These are phyloP conservation scores for Ammospiza nelsoni DNA, from an alignment of 2,113 vertebrate genomes.

Conservation along the genomic window DNA sequence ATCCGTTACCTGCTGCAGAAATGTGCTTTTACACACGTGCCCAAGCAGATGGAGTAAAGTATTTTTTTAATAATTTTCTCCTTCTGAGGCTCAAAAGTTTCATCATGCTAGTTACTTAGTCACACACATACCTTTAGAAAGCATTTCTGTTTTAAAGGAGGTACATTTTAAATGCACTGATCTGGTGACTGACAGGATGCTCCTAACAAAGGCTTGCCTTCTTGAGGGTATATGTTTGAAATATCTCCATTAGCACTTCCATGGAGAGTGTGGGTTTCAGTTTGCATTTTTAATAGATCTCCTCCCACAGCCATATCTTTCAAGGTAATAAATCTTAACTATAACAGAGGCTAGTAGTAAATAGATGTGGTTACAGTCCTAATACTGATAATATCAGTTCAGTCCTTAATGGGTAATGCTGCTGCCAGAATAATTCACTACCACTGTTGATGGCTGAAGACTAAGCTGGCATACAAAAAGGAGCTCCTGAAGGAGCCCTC, in stretches of 20 bases:
- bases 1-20: constrained; percentile 45
- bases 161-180: neutral
- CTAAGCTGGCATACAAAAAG: neutral
- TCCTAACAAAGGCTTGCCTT: neutral
- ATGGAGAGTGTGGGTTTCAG: constrained; percentile 9
- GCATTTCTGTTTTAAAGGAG: neutral
- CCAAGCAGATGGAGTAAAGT: neutral
- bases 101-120: neutral
- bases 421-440: neutral
- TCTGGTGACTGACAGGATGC: neutral
- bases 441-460: neutral
- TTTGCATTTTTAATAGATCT: neutral
- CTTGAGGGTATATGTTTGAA: constrained; percentile 13
- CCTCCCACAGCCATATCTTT: neutral
- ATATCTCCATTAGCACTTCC: constrained; percentile 28
- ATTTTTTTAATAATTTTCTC: neutral
- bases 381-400: constrained; percentile 2
- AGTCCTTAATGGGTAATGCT: neutral
- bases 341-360: neutral
- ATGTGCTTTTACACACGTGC: constrained; percentile 31
- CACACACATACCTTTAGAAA: neutral
- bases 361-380: neutral
- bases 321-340: constrained; percentile 35
- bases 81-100: constrained; percentile 19
- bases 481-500: neutral